Base-by-base conservation (phyloP, 2,888 invertebrate species). In the Cataglyphis altisquamis region DNA sequence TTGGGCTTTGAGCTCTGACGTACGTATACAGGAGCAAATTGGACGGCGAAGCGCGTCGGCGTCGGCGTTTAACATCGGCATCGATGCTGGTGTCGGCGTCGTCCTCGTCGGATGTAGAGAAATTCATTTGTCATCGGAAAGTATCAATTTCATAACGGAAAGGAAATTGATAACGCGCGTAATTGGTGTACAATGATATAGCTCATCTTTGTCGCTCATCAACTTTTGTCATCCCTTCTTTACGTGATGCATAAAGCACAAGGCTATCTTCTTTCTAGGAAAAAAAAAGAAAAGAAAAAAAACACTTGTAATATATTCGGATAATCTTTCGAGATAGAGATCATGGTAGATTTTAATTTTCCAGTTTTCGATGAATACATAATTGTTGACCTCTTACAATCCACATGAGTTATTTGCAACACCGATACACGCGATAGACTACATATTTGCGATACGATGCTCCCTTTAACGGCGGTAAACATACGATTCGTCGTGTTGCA, bases 1-100 rank as follows among this genome's bases (percentile, higher is more conserved):
- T 88, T 90, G 90, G n/a, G 84, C 86, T 86, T 82, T 88, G 84
- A 87, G 84, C 83, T 83, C 45, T 75, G 81, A 81, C 81, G 63
- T 81, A 81, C 78, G 48, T 52, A n/a, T 25, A 41, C 81, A 52
- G 64, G 57, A 70, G 72, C 84, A 89, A 89, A 89, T 89, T 89
- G 89, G 88, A 90, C 90, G 89, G 85, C 88, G 82, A 72, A 15
- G 70, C 70, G 72, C 39, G 52, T 63, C 41, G 72, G 45, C 72
- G 70, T 60, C 66, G 10, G 48, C 73, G 70, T 70, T 70, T 48
- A 3, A 4, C 73, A 29, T 60, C 60, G 57, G 12, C 21, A 15
- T 29, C 15, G 41, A 10, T 3, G 41, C 29, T 48, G 74, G 5
- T 21, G 48, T 21, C 63, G 3, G 0, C 41, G 41, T 21, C 70